Conservation (phyloP, 2,888 invertebrate genomes). For the Branchellion lobata region DNA sequence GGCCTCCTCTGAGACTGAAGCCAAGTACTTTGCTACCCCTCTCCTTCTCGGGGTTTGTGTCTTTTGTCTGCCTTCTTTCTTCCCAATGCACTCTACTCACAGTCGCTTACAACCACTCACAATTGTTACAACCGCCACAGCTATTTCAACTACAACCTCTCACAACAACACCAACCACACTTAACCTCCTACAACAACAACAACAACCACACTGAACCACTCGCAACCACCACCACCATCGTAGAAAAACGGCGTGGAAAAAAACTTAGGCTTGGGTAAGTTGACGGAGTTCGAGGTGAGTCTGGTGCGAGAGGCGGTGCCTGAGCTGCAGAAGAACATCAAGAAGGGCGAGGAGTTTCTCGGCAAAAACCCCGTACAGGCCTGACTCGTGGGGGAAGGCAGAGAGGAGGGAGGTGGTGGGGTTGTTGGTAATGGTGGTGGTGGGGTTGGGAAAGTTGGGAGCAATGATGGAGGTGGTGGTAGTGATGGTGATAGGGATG, state of each 20-base stretch:
- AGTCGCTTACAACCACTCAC: no score
- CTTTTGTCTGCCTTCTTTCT: not conserved
- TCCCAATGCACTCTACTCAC: no score
- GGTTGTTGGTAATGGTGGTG: no score
- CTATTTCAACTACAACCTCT: not conserved
- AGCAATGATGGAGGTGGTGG: no score
- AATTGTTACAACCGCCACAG: no score
- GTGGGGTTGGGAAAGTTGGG: no score
- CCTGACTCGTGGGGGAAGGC: slow-evolving; percentile 20
- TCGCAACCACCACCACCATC: not conserved
- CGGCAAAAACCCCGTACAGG: slow-evolving; percentile 35
- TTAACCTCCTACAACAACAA: no score
- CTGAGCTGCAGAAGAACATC: slow-evolving; percentile 90
- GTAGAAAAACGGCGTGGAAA: slow-evolving; percentile 81
- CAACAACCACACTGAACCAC: no score
- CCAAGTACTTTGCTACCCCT: slow-evolving; percentile 90
- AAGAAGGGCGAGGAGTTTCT: slow-evolving; percentile 85
- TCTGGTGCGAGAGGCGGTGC: slow-evolving; percentile 81
- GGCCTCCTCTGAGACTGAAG: slow-evolving; percentile 79
- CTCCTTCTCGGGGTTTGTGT: slow-evolving; percentile 69
- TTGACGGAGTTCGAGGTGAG: slow-evolving; percentile 79
- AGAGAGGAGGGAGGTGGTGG: no score
- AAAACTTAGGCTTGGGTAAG: slow-evolving; percentile 87
- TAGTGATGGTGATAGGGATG: no score
- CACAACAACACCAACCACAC: no score